Percentiles rank a stretch among this genome's conserved stretches.
phyloP scores from a whole-genome alignment of 2,113 vertebrate genomes.

The Diphyllodes magnificus region DNA sequence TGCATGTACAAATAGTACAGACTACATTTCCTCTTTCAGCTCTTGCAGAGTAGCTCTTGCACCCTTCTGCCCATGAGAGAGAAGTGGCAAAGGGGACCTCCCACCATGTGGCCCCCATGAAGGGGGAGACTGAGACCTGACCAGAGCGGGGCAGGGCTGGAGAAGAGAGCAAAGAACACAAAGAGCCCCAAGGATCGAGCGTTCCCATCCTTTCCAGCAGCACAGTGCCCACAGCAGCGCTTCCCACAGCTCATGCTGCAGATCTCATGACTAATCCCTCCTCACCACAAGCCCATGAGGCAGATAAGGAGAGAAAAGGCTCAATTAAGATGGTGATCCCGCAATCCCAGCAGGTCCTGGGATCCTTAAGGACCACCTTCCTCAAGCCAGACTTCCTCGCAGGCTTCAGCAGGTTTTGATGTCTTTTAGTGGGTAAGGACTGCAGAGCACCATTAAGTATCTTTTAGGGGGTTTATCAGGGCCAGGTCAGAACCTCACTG shows the following conservation, averaged over 20 bases:
- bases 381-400: background rate
- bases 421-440: background rate
- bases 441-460: background rate
- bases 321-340: background rate
- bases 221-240: background rate
- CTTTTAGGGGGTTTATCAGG: background rate
- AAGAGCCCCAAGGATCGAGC: background rate
- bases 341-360: background rate
- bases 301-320: background rate
- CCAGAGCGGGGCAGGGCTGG: background rate
- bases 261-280: constrained; percentile 31
- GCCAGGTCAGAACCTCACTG: background rate
- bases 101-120: fast-evolving
- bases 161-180: background rate
- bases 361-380: background rate
- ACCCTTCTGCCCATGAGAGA: background rate
- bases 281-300: background rate
- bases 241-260: background rate
- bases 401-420: background rate
- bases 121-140: background rate
- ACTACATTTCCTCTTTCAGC: background rate
- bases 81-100: background rate
- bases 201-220: background rate
- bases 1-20: background rate
- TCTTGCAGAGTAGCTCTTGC: background rate